These are phyloP conservation scores for Cryptus viduatorius DNA, from an alignment of 2,888 invertebrate genomes.

Conservation along the genomic window DNA sequence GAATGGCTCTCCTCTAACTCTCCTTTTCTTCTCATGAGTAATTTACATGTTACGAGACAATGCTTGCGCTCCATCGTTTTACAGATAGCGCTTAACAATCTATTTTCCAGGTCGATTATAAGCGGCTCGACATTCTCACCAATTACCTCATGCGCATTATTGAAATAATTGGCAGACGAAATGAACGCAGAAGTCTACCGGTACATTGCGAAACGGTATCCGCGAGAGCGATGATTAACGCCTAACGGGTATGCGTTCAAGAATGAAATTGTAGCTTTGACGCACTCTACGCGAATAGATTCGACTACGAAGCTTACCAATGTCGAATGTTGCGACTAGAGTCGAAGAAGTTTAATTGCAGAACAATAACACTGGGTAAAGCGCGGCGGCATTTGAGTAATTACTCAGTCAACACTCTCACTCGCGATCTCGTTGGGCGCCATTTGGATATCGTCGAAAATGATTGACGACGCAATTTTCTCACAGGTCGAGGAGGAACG, in stretches of 20 bases:
- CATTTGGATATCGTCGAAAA: slow-evolving; percentile 2
- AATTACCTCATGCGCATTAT: slow-evolving; percentile 58
- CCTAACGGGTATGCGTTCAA: not conserved
- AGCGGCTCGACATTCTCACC: slow-evolving; percentile 54
- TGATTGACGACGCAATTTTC: slow-evolving; percentile 60
- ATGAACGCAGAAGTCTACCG: not conserved
- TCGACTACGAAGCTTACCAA: not conserved
- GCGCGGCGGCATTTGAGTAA: slow-evolving; percentile 25
- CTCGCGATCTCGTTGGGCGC: not conserved
- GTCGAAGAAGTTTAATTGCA: not conserved
- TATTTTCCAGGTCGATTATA: slow-evolving; percentile 21
- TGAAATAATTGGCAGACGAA: slow-evolving; percentile 33
- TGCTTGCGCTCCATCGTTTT: slow-evolving; percentile 51
- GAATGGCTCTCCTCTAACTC: slow-evolving; percentile 39
- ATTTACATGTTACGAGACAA: slow-evolving; percentile 64
- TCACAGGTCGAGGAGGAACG: slow-evolving; percentile 43
- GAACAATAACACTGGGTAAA: not conserved
- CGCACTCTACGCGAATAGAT: not conserved
- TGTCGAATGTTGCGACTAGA: not conserved
- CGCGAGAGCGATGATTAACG: not conserved
- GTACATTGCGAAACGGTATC: not conserved
- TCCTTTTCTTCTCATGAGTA: slow-evolving; percentile 37
- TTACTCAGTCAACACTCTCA: slow-evolving; percentile 30
- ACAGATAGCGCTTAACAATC: slow-evolving; percentile 21
- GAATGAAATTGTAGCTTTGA: not conserved